Conservation (phyloP, 2,113 vertebrate species). For the Myrmecophaga tridactyla region DNA sequence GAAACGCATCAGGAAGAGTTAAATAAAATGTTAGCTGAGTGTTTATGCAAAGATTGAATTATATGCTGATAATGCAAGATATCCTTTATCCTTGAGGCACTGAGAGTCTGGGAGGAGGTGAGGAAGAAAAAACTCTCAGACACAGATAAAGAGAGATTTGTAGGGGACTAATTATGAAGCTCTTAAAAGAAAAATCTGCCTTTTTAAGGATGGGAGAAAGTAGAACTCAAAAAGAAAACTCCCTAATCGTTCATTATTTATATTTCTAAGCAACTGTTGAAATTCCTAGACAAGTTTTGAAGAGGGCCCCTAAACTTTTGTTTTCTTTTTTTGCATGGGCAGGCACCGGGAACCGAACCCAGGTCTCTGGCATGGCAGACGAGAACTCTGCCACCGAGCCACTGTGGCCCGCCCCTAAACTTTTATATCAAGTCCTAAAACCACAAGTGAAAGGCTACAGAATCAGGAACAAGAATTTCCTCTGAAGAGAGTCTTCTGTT, state of each 20-base stretch:
- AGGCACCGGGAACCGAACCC: too few species aligned
- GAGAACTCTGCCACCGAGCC: too few species aligned
- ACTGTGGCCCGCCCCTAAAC: too few species aligned
- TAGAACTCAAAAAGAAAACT: background rate
- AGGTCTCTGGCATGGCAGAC: too few species aligned
- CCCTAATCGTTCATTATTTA: background rate
- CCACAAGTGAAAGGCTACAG: background rate
- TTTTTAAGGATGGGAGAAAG: background rate
- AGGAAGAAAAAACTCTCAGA: background rate
- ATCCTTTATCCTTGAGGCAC: background rate
- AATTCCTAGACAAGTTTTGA: background rate
- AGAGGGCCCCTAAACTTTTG: background rate
- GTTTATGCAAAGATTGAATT: background rate
- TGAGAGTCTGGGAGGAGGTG: background rate
- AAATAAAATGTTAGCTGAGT: background rate
- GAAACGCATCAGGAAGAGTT: too few species aligned
- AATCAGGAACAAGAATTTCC: background rate
- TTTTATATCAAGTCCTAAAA: background rate
- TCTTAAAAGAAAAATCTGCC: background rate
- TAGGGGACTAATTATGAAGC: background rate
- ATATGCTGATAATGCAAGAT: background rate
- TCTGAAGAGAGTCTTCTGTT: background rate
- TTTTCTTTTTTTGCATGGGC: too few species aligned
- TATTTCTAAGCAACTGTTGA: background rate
- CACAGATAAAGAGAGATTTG: background rate